Percentiles rank a stretch among this genome's conserved stretches.
phyloP scores from a whole-genome alignment of 2,888 invertebrate genomes.

The Cremastinae sp. region DNA sequence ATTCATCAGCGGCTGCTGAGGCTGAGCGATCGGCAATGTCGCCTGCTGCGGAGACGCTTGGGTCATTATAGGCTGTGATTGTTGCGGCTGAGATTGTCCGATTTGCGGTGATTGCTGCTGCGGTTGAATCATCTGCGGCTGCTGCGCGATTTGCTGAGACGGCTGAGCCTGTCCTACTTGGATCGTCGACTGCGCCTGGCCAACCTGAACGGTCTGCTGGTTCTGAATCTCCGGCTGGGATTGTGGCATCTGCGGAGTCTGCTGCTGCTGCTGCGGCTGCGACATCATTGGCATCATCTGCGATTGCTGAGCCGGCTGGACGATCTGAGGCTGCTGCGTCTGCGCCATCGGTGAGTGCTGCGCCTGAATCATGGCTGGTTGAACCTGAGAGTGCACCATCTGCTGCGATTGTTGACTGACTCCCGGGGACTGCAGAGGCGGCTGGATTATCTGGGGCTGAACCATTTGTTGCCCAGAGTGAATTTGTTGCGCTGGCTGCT shows the following conservation, averaged over 20 bases:
- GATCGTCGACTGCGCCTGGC: conserved; percentile 40
- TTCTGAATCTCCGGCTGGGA: conserved; percentile 15
- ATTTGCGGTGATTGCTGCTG: conserved; percentile 70
- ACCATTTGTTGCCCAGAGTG: conserved; percentile 60
- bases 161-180: conserved; percentile 51
- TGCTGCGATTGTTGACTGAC: conserved; percentile 56
- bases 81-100: conserved; percentile 68
- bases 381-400: conserved; percentile 48
- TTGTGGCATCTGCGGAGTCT: conserved; percentile 60
- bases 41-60: conserved; percentile 59
- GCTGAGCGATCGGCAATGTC: conserved; percentile 65
- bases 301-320: conserved; percentile 37
- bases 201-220: conserved; percentile 42
- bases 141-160: conserved; percentile 51
- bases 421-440: conserved; percentile 55
- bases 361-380: conserved; percentile 44
- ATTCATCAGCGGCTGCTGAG: conserved; percentile 60
- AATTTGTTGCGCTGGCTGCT: conserved; percentile 54
- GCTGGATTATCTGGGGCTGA: conserved; percentile 49
- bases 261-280: conserved; percentile 7
- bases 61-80: conserved; percentile 69
- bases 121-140: conserved; percentile 72
- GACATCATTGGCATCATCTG: conserved; percentile 57
- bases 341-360: conserved; percentile 47
- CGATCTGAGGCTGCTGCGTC: conserved; percentile 40